phyloP scores from a whole-genome alignment of 2,888 invertebrate species.

The Conistra vaccinii region DNA sequence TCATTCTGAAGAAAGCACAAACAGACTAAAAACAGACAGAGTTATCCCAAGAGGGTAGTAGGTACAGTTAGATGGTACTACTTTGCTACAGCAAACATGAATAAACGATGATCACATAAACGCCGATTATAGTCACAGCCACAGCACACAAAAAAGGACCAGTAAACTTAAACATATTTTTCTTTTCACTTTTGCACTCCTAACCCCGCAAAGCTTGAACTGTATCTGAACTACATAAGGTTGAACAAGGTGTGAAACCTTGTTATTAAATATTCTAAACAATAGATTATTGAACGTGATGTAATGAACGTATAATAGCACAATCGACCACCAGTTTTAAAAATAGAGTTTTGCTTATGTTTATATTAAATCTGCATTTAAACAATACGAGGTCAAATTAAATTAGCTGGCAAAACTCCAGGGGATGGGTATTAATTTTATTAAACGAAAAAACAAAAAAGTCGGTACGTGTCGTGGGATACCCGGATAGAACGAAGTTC shows the following conservation, averaged over 20 bases:
- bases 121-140: background rate
- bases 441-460: too few species aligned
- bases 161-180: slow-evolving; percentile 13
- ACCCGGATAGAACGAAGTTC: too few species aligned
- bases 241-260: too few species aligned
- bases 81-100: background rate
- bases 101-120: background rate
- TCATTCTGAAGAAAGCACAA: background rate
- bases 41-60: background rate
- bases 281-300: slow-evolving; percentile 23
- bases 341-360: background rate
- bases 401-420: too few species aligned
- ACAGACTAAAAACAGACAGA: background rate
- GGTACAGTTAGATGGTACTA: background rate
- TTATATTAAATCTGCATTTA: too few species aligned
- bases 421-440: too few species aligned
- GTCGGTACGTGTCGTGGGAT: too few species aligned
- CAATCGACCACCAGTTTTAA: background rate
- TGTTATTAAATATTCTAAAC: slow-evolving; percentile 22
- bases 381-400: too few species aligned
- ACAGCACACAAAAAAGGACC: slow-evolving; percentile 2
- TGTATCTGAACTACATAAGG: too few species aligned
- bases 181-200: background rate
- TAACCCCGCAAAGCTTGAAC: background rate
- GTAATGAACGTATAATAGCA: background rate